Percentiles rank a stretch among this genome's conserved stretches.
phyloP scores from a whole-genome alignment of 2,113 vertebrate species.

The Neoarius graeffei region DNA sequence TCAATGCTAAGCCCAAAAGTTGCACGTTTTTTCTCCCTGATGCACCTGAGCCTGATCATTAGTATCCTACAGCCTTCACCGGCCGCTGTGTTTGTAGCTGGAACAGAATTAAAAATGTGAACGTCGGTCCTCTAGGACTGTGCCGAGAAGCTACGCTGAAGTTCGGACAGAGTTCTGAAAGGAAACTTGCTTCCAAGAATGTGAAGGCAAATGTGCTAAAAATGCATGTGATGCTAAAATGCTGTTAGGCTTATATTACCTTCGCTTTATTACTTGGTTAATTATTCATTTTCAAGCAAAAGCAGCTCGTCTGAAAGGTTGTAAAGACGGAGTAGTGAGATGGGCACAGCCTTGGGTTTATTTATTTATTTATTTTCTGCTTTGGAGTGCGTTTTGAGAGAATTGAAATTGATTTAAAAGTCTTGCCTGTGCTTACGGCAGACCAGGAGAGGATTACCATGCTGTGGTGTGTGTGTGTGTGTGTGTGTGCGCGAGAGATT shows the following conservation, averaged over 20 bases:
- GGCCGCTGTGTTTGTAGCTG: background rate
- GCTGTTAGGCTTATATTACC: background rate
- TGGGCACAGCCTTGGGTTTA: too few species aligned
- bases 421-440: constrained; percentile 60
- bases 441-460: constrained; percentile 71
- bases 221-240: background rate
- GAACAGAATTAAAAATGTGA: background rate
- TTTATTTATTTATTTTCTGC: background rate
- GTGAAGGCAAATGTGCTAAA: background rate
- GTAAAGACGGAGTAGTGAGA: background rate
- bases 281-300: background rate
- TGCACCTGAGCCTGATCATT: background rate
- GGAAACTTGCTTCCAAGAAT: background rate
- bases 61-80: background rate
- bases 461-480: constrained; percentile 56
- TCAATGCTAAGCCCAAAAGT: background rate
- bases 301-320: background rate
- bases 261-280: background rate
- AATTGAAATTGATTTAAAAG: constrained; percentile 78
- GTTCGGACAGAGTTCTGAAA: background rate
- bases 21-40: background rate
- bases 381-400: constrained; percentile 56
- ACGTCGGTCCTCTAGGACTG: background rate
- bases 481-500: background rate
- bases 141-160: background rate